A percentile compares a stretch with the other conserved stretches of the same genome.
Evolutionary conservation across 2,888 invertebrate genomes (phyloP).

Genomic region (Belgica antarctica): DNA sequence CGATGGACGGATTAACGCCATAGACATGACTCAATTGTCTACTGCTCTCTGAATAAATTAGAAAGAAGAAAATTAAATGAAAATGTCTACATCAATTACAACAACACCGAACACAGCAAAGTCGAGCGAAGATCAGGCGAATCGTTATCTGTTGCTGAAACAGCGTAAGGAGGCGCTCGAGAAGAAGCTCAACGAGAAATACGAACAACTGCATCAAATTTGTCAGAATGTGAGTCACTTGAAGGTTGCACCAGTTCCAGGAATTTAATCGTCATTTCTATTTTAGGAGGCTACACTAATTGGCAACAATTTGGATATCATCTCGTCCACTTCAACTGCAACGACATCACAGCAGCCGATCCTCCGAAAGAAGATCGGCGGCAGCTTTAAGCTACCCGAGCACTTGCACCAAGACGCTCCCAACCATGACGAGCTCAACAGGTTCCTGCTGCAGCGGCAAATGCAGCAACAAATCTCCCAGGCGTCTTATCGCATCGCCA

Average conservation of each 20-base stretch:
- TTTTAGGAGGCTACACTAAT: conserved; percentile 51
- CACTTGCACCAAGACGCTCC: conserved; percentile 44
- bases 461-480: conserved; percentile 46
- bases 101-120: conserved; percentile 40
- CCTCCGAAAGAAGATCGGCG: conserved; percentile 50
- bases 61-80: background rate
- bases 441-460: conserved; percentile 46
- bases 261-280: conserved; percentile 16
- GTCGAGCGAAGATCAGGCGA: conserved; percentile 18
- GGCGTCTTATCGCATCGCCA: conserved; percentile 45
- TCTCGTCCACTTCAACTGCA: conserved; percentile 45
- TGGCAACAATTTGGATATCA: conserved; percentile 47
- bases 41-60: background rate
- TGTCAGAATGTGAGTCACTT: conserved; percentile 33
- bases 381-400: conserved; percentile 46
- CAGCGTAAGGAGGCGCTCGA: conserved; percentile 52
- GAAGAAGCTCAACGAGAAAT: conserved; percentile 53
- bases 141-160: conserved; percentile 49
- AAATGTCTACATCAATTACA: conserved; percentile 36
- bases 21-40: background rate
- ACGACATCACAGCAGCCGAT: conserved; percentile 45
- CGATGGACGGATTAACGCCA: background rate
- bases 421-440: conserved; percentile 45
- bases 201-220: conserved; percentile 53
- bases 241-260: background rate